Conservation (phyloP, 2,113 vertebrate genomes). For the Pelodiscus sinensis region DNA sequence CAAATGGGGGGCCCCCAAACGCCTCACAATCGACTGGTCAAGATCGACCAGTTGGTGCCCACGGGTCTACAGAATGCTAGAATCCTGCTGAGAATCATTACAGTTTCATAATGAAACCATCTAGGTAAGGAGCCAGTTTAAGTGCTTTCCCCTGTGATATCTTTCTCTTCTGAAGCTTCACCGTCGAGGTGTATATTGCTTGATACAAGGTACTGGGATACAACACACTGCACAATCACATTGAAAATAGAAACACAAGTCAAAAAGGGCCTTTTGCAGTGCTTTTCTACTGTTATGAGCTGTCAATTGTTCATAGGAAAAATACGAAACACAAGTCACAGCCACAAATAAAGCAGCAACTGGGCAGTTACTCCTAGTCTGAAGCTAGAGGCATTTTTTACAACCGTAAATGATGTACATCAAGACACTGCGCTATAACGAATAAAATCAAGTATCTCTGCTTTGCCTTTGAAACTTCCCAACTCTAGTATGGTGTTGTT, state of each 20-base stretch:
- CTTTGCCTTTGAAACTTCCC: not conserved
- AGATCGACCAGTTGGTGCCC: too few species aligned
- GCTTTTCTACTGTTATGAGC: not conserved
- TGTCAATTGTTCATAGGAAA: not conserved
- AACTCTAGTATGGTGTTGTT: not conserved
- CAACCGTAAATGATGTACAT: not conserved
- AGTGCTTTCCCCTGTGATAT: not conserved
- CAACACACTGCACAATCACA: not conserved
- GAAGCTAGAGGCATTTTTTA: not conserved
- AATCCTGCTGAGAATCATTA: not conserved
- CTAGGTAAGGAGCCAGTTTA: not conserved
- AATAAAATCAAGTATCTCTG: not conserved
- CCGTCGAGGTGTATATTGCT: not conserved
- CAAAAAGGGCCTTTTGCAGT: not conserved
- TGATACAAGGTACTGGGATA: not conserved
- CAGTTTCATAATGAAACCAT: conserved; percentile 2
- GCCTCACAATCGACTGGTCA: too few species aligned
- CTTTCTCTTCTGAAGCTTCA: not conserved
- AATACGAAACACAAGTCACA: not conserved
- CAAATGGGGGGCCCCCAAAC: too few species aligned
- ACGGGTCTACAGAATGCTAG: not conserved
- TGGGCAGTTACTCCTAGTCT: not conserved
- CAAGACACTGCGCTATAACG: not conserved
- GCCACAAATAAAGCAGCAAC: not conserved
- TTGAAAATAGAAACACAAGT: not conserved